phyloP scores from a whole-genome alignment of 2,888 invertebrate species.

The Molorchus minor region DNA sequence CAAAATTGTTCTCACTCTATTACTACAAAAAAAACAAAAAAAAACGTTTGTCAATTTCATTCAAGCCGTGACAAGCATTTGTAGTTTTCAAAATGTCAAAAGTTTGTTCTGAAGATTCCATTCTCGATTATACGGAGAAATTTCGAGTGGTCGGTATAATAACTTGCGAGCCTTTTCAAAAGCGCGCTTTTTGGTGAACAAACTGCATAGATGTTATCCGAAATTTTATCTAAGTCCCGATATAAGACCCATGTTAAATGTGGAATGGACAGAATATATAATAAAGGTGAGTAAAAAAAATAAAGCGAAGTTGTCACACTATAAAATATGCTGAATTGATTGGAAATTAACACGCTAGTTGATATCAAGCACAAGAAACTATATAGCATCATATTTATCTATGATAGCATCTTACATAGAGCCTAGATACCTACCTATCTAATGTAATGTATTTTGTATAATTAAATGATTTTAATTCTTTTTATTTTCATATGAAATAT shows the following conservation, averaged over 20 bases:
- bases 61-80: no score
- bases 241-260: slow-evolving; percentile 55
- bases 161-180: slow-evolving; percentile 56
- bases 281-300: slow-evolving; percentile 42
- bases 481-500: no score
- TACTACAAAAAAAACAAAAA: no score
- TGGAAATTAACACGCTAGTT: no score
- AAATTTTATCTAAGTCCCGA: slow-evolving; percentile 52
- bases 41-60: no score
- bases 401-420: no score
- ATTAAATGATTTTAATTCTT: no score
- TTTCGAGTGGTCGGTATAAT: slow-evolving; percentile 56
- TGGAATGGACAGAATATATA: slow-evolving; percentile 58
- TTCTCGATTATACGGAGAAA: slow-evolving; percentile 29
- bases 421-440: no score
- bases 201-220: slow-evolving; percentile 51
- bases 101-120: background rate
- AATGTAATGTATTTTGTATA: no score
- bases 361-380: no score
- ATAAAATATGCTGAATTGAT: background rate
- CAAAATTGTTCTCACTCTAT: no score
- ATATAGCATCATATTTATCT: no score
- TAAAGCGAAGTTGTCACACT: background rate
- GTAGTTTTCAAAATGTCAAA: slow-evolving; percentile 14
- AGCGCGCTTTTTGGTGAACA: slow-evolving; percentile 51